Evolutionary conservation across 2,888 invertebrate species (phyloP).

Genomic region (Megalurothrips usitatus): DNA sequence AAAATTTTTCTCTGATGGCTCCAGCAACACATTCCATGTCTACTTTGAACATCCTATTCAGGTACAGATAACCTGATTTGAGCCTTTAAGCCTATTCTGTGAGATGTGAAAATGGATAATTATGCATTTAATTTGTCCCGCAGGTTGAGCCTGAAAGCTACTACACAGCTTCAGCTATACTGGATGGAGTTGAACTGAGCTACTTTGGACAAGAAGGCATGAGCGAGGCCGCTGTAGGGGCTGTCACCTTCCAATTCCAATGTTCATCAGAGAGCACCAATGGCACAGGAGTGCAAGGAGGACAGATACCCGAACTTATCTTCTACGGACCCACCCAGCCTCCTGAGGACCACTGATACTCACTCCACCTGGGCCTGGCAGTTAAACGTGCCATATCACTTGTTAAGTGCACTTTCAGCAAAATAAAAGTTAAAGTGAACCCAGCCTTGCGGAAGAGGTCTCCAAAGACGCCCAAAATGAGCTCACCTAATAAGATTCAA

Average conservation of each 20-base stretch:
- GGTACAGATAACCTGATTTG: conserved; percentile 51
- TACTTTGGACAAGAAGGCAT: conserved; percentile 97
- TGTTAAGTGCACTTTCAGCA: not conserved
- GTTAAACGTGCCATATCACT: not conserved
- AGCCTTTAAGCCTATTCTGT: not conserved
- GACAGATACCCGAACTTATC: conserved; percentile 94
- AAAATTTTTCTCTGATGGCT: conserved; percentile 93
- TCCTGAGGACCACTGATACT: conserved; percentile 52
- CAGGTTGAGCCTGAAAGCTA: conserved; percentile 91
- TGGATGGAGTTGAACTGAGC: conserved; percentile 90
- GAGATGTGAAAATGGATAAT: not conserved
- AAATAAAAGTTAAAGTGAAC: not conserved
- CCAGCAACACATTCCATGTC: conserved; percentile 91
- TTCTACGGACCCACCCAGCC: conserved; percentile 74
- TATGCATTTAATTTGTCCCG: conserved; percentile 42
- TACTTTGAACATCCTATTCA: conserved; percentile 72
- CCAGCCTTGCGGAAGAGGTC: not conserved
- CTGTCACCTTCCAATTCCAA: conserved; percentile 94
- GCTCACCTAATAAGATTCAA: too few relatives aligned
- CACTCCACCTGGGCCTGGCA: conserved; percentile 23
- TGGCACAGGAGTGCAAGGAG: conserved; percentile 95
- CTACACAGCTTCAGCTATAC: conserved; percentile 91
- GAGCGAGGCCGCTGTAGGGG: conserved; percentile 88
- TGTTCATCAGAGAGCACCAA: conserved; percentile 96
- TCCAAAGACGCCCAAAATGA: not conserved